These are phyloP conservation scores for Lacanobia oleracea DNA, from an alignment of 2,888 invertebrate species.

Conservation along the genomic window DNA sequence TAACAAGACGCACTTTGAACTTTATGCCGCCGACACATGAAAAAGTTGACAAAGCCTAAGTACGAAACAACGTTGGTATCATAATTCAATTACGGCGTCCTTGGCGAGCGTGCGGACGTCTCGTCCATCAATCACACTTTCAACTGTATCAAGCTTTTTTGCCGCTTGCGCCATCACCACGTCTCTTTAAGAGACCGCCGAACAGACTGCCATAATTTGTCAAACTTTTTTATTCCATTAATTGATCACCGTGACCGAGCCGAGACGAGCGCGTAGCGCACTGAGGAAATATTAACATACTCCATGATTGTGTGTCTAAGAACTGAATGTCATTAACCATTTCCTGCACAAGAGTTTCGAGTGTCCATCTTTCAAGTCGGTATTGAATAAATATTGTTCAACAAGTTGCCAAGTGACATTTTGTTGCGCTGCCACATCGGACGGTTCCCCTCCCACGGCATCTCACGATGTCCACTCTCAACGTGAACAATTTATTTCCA, in stretches of 20 bases:
- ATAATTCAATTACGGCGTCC: conserved; percentile 87
- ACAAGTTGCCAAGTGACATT: conserved; percentile 89
- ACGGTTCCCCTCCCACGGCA: conserved; percentile 78
- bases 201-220: conserved; percentile 83
- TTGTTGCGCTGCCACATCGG: conserved; percentile 76
- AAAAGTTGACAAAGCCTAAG: conserved; percentile 72
- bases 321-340: conserved; percentile 88
- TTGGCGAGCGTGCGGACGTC: conserved; percentile 79
- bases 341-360: conserved; percentile 86
- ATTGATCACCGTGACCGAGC: conserved; percentile 81
- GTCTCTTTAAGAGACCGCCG: conserved; percentile 78
- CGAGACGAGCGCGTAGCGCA: conserved; percentile 64
- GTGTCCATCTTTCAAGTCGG: conserved; percentile 83
- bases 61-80: conserved; percentile 78
- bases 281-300: conserved; percentile 83
- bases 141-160: conserved; percentile 88
- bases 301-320: conserved; percentile 83
- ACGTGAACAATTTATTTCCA: conserved; percentile 84
- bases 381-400: conserved; percentile 89
- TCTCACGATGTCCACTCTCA: conserved; percentile 77
- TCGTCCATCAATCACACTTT: conserved; percentile 88
- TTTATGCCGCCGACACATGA: conserved; percentile 70
- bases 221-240: conserved; percentile 85
- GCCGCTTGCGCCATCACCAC: conserved; percentile 75
- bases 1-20: conserved; percentile 72